Conservation (phyloP, 64 coral and sea anemone species). For the Montipora capricornis region DNA sequence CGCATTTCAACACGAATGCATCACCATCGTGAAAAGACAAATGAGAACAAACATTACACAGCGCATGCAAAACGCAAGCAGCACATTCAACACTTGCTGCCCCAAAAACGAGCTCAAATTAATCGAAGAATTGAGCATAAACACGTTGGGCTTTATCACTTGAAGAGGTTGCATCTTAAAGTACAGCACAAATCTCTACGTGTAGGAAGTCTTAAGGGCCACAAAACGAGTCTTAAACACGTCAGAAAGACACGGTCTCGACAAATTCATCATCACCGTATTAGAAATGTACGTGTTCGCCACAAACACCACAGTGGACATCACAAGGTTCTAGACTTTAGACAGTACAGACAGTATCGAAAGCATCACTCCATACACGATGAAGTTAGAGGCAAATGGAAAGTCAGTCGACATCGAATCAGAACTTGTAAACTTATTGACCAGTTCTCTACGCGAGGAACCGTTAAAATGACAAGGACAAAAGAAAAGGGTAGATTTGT, state of each 20-base stretch:
- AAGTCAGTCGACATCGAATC: conserved; percentile 54
- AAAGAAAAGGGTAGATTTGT: conserved; percentile 43
- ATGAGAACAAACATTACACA: neutral
- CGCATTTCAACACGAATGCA: neutral
- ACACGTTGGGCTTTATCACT: neutral
- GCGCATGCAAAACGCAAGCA: neutral
- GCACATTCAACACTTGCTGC: neutral
- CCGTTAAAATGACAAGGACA: conserved; percentile 53
- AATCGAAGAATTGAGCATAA: neutral
- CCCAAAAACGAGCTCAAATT: neutral
- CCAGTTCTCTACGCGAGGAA: conserved; percentile 75
- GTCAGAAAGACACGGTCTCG: neutral
- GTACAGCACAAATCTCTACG: neutral
- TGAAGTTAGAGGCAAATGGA: conserved; percentile 86
- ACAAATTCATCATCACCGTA: neutral
- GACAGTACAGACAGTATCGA: conserved; percentile 73
- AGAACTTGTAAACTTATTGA: conserved; percentile 70
- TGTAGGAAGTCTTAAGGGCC: neutral
- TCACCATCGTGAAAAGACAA: neutral
- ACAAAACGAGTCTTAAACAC: neutral
- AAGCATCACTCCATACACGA: conserved; percentile 79
- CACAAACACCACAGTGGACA: neutral
- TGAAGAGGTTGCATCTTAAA: neutral
- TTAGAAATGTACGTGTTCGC: neutral
- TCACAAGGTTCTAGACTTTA: conserved; percentile 66